These are phyloP conservation scores for Drosophila lacicola DNA, from an alignment of 2,888 invertebrate genomes.

Conservation along the genomic window DNA sequence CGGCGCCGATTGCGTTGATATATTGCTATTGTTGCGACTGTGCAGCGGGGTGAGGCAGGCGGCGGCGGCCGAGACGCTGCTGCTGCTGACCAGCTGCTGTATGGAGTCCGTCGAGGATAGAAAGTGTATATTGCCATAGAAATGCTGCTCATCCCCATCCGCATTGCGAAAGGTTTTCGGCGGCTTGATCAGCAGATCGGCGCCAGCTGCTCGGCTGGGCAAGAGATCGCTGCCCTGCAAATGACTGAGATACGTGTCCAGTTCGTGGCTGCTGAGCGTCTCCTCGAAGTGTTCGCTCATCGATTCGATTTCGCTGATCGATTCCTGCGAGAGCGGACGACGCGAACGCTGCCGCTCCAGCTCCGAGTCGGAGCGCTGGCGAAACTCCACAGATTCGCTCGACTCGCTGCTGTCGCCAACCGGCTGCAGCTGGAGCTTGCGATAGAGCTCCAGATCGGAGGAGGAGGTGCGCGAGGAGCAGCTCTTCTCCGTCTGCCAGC, in stretches of 20 bases:
- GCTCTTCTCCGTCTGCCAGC: constrained; percentile 84
- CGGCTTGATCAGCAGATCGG: constrained; percentile 82
- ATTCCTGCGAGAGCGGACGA: constrained; percentile 91
- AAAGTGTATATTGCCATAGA: constrained; percentile 84
- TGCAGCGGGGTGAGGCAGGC: constrained; percentile 86
- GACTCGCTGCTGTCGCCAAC: constrained; percentile 83
- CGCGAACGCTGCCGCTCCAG: constrained; percentile 88
- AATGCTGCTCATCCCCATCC: constrained; percentile 82
- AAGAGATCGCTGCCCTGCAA: constrained; percentile 86
- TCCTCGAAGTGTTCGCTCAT: constrained; percentile 87
- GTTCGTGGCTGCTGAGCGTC: constrained; percentile 87
- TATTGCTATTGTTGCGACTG: constrained; percentile 87
- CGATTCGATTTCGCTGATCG: constrained; percentile 88
- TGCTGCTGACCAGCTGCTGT: constrained; percentile 74
- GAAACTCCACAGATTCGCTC: constrained; percentile 86
- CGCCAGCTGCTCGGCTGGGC: constrained; percentile 75
- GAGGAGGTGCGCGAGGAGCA: constrained; percentile 84
- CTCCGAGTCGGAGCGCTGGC: constrained; percentile 86
- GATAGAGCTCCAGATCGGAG: constrained; percentile 84
- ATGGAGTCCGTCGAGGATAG: constrained; percentile 84
- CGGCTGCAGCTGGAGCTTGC: constrained; percentile 82
- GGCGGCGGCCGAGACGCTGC: constrained; percentile 39
- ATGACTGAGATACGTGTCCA: constrained; percentile 89
- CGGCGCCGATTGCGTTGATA: constrained; percentile 90
- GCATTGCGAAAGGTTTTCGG: constrained; percentile 84